Evolutionary conservation across 2,797 vertebrate genomes (phyloP).

Genomic region (Luscinia luscinia): DNA sequence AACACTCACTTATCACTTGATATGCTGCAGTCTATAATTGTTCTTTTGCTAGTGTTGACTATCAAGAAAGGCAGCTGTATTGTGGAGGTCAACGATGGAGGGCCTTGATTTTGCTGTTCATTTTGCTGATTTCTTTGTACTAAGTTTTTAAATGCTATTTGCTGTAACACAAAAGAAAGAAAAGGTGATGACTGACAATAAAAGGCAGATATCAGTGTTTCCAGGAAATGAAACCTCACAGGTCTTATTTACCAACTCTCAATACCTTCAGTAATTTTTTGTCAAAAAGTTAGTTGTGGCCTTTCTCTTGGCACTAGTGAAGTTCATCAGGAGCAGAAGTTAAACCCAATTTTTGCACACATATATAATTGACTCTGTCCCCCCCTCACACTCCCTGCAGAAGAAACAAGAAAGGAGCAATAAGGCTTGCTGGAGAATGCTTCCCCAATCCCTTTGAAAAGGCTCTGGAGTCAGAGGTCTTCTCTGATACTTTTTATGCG

Average conservation of each 20-base stretch:
- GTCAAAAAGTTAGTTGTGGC: neutral
- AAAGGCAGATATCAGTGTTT: neutral
- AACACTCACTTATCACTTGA: conserved; percentile 87
- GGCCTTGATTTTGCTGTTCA: conserved; percentile 80
- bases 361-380: neutral
- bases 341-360: neutral
- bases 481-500: neutral
- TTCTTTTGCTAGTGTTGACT: conserved; percentile 88
- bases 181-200: neutral
- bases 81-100: conserved; percentile 82
- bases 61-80: conserved; percentile 89
- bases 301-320: neutral
- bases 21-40: conserved; percentile 90
- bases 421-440: neutral
- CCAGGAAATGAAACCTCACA: neutral
- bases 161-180: conserved; percentile 73
- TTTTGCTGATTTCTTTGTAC: conserved; percentile 87
- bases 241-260: neutral
- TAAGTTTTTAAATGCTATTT: conserved; percentile 91
- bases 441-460: neutral
- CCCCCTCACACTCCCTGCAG: neutral
- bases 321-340: neutral
- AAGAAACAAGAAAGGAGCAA: neutral
- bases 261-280: neutral
- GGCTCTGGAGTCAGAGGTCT: neutral